A percentile compares a stretch with the other conserved stretches of the same genome.
phyloP scores from a whole-genome alignment of 2,113 vertebrate species.

The Myodes glareolus region DNA sequence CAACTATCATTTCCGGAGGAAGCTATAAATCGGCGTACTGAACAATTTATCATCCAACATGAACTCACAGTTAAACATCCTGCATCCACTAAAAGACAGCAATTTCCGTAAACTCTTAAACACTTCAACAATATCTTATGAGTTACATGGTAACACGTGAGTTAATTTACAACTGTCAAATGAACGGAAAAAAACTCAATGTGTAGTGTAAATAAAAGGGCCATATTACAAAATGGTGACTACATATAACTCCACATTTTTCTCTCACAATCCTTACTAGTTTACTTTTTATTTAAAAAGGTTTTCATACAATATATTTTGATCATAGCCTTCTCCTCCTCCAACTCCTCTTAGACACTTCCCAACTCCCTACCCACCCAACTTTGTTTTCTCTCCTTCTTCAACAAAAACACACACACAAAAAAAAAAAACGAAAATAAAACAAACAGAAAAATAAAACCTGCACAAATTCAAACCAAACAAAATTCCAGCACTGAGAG shows the following conservation, averaged over 20 bases:
- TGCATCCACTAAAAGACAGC: not conserved
- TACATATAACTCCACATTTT: constrained; percentile 21
- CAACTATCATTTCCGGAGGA: constrained; percentile 37
- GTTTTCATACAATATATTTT: not conserved
- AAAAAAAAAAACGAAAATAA: not conserved
- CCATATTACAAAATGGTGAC: constrained; percentile 25
- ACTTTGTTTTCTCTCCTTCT: not conserved
- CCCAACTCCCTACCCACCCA: not conserved
- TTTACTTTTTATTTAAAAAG: constrained; percentile 4
- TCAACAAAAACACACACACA: not conserved
- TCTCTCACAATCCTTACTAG: not conserved
- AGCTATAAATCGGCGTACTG: constrained; percentile 37
- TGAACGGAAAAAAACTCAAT: not conserved
- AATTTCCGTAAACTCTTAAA: constrained; percentile 62
- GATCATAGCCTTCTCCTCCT: not conserved
- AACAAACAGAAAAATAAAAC: not conserved
- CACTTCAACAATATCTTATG: constrained; percentile 23
- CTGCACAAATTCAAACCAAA: not conserved
- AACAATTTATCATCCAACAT: constrained; percentile 22
- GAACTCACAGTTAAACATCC: constrained; percentile 21
- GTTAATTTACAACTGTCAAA: not conserved
- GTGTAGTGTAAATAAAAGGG: not conserved
- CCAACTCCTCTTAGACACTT: not conserved
- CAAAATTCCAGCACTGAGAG: not conserved
- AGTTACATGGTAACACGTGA: constrained; percentile 18